A percentile compares a stretch with the other conserved stretches of the same genome.
Conservation (phyloP, 2,888 invertebrate genomes). For the Ormyrus labotus region DNA sequence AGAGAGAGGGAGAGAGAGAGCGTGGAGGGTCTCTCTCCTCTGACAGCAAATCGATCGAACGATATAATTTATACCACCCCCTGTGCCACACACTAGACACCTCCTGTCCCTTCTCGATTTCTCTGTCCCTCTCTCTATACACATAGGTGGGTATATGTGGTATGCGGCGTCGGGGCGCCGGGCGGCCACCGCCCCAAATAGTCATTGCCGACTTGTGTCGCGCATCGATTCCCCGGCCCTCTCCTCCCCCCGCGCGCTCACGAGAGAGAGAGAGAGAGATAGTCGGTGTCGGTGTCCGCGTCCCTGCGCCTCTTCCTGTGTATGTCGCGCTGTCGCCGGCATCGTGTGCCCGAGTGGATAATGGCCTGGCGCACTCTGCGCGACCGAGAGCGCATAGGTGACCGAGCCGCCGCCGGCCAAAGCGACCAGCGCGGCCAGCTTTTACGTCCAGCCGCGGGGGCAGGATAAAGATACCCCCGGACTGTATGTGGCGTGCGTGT, state of each 20-base stretch:
- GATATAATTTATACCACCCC: conserved; percentile 76
- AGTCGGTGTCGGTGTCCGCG: conserved; percentile 7
- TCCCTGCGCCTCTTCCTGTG: conserved; percentile 1
- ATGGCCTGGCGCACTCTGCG: conserved; percentile 59
- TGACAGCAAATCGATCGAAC: conserved; percentile 76
- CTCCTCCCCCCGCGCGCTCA: background rate
- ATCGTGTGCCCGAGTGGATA: conserved; percentile 68
- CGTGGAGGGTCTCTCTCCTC: conserved; percentile 65
- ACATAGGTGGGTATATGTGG: conserved; percentile 10
- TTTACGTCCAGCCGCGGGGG: background rate
- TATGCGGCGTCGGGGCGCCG: conserved; percentile 42
- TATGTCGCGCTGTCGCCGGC: conserved; percentile 54
- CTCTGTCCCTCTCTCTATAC: conserved; percentile 28
- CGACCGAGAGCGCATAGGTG: conserved; percentile 27
- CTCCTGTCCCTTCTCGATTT: conserved; percentile 52
- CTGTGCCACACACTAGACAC: conserved; percentile 63
- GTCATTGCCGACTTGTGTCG: conserved; percentile 68
- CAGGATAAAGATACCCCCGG: conserved; percentile 43
- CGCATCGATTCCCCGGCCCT: conserved; percentile 61
- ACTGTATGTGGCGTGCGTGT: conserved; percentile 48
- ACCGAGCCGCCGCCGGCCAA: background rate
- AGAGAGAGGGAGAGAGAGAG: conserved; percentile 30
- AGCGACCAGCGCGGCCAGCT: background rate
- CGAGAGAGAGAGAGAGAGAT: background rate
- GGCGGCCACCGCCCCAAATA: conserved; percentile 66